Percentiles rank a stretch among this genome's conserved stretches.
Conservation (phyloP, 2,113 vertebrate species). For the Kryptolebias marmoratus region DNA sequence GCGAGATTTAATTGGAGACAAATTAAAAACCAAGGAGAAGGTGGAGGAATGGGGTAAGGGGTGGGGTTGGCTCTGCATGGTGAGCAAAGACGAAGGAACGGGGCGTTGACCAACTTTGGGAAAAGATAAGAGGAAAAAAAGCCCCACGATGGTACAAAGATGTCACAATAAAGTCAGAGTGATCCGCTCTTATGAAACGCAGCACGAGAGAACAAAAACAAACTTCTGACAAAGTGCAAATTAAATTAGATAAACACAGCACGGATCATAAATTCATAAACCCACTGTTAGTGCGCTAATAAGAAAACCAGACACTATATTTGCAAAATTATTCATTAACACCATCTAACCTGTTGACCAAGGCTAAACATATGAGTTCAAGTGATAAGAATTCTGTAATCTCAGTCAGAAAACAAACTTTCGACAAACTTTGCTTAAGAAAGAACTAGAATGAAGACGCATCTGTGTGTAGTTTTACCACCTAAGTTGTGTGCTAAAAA, state of each 20-base stretch:
- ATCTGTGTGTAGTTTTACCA: no score
- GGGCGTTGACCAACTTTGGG: no score
- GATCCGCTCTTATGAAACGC: neutral
- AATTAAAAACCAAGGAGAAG: neutral
- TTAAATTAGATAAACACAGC: neutral
- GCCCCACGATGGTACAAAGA: neutral
- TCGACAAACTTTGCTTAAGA: no score
- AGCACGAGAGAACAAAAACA: neutral
- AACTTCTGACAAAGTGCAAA: neutral
- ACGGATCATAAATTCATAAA: neutral
- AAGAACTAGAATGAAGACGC: neutral
- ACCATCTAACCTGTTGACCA: no score
- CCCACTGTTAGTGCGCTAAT: neutral
- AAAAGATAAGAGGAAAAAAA: neutral
- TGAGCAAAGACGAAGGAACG: no score
- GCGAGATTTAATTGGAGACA: neutral
- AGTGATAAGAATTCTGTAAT: neutral
- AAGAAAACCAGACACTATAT: neutral
- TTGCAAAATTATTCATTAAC: no score
- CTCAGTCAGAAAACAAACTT: neutral
- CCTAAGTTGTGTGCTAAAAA: no score
- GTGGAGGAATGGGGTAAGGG: no score
- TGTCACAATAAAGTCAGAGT: neutral
- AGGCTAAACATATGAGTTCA: no score
- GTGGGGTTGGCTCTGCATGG: no score